Evolutionary conservation across 35 echinoderm and acorn worm genomes (phyloP), one percentile per base, ranked within the genome.

Genomic region (Heliocidaris tuberculata): DNA sequence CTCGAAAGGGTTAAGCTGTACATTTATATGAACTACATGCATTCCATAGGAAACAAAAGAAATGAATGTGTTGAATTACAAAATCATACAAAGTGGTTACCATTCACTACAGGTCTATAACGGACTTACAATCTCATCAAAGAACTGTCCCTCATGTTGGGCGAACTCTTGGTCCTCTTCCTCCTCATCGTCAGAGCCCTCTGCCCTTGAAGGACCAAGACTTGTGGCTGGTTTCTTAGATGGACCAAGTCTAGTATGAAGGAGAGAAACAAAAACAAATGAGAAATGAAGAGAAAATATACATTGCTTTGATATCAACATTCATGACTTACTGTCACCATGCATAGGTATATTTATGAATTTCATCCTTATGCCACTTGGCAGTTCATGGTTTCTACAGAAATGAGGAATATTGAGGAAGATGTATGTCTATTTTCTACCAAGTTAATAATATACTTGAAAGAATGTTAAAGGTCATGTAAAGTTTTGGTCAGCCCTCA

Each of bases 121-220:
- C 24, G 15, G 47, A 98, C 98, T 99, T 96, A 99, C 98, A 94
- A 97, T 50, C 59, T 95, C 50, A 27, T 95, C 96, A 65, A 95
- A 94, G 60, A 94, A 97, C 50, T 97, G 92, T 9, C 90, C 95
- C 50, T 95, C 93, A 59, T 94, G 70, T 78, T 96, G 96, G 27
- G 94, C 85, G 12, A 94, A 47, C 31, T 97, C 96, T 94, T 97
- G 60, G 30, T 94, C 89, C 9, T 96, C 92, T 32, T 97, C 96
- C 94, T 95, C 94, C 47, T 95, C 96, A 70, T 97, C 98, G 95
- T 99, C 98, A 13, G 95, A 96, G 12, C 87, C 95, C 32, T 95
- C 93, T 16, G 90, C 93, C 88, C 27, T 32, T 88, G 94, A 47
- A 88, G 96, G 94, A 60, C 98, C 98, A 48, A 99, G 95, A 95